Evolutionary conservation across 2,888 invertebrate genomes (phyloP).

Genomic region (Bombylius discolor): DNA sequence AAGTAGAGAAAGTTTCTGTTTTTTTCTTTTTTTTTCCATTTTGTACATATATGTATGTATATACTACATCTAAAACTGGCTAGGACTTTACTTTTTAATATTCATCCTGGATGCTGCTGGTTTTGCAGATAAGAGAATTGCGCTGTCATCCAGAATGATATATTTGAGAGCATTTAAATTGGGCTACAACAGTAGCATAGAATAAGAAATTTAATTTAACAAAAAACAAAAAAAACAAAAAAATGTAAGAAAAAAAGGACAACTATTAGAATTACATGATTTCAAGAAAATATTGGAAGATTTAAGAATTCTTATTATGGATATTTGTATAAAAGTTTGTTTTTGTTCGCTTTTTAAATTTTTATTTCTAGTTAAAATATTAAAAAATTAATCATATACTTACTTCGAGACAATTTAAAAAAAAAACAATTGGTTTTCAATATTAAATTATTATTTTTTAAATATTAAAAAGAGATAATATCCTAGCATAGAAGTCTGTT

Average conservation of each 20-base stretch:
- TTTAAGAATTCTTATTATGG: background rate
- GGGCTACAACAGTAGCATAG: conserved; percentile 18
- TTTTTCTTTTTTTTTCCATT: background rate
- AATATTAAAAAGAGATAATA: too few species aligned
- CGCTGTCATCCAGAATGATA: conserved; percentile 56
- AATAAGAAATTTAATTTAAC: too few species aligned
- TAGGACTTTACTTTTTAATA: conserved; percentile 15
- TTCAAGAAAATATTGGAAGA: background rate
- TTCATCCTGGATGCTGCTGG: conserved; percentile 26
- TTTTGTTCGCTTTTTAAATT: too few species aligned
- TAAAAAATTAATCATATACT: too few species aligned
- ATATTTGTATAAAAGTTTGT: too few species aligned
- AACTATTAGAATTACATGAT: background rate
- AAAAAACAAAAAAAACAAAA: too few species aligned
- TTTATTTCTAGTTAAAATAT: too few species aligned
- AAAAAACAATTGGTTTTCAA: too few species aligned
- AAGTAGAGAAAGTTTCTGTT: conserved; percentile 6
- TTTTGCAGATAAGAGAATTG: conserved; percentile 51
- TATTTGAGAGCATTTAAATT: conserved; percentile 43
- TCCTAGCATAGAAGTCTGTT: too few species aligned
- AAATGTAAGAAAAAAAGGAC: background rate
- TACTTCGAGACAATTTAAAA: too few species aligned
- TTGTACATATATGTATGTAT: background rate
- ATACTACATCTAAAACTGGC: background rate
- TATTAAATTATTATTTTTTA: too few species aligned